Conservation (phyloP, 2,113 vertebrate species). For the Tylochromis polylepis region DNA sequence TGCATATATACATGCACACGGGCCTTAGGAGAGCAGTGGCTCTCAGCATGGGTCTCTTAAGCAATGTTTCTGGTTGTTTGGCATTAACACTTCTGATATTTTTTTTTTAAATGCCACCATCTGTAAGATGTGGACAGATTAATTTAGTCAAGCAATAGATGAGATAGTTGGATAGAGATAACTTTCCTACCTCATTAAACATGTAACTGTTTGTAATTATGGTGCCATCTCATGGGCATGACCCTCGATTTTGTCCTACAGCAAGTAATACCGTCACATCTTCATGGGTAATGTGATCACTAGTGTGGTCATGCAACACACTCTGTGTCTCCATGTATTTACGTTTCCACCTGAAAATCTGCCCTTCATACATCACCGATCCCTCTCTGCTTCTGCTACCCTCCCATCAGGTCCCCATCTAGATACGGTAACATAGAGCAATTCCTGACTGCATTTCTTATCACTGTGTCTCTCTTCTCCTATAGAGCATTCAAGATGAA, state of each 20-base stretch:
- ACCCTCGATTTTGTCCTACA: slow-evolving; percentile 7
- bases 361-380: slow-evolving; percentile 23
- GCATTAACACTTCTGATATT: not conserved
- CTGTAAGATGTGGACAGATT: not conserved
- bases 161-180: not conserved
- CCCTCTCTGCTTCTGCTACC: not conserved
- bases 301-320: not conserved
- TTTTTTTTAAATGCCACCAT: not conserved
- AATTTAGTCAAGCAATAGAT: not conserved
- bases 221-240: not conserved
- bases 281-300: slow-evolving; percentile 28
- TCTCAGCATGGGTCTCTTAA: not conserved
- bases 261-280: not conserved
- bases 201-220: not conserved
- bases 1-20: not conserved
- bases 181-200: not conserved
- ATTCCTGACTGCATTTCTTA: not conserved
- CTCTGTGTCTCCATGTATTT: not conserved
- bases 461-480: not conserved
- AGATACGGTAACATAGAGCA: not conserved
- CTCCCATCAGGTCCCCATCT: slow-evolving; percentile 30
- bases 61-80: not conserved
- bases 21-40: not conserved
- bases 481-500: not conserved
- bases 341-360: slow-evolving; percentile 29